Base-by-base conservation (phyloP, 2,888 invertebrate species). In the Lycocerus yunnanus region DNA sequence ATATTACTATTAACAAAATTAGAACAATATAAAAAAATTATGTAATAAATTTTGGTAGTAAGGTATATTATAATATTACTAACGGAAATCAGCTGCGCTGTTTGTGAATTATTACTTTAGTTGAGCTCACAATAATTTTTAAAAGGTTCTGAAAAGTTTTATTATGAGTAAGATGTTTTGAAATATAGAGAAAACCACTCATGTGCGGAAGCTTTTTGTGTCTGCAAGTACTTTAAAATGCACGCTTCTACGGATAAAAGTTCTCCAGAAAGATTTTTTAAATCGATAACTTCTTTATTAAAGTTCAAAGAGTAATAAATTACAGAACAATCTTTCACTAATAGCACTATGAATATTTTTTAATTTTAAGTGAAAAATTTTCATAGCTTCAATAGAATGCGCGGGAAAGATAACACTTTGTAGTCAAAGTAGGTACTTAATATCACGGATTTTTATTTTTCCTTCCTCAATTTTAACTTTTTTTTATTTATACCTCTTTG, bases 101-200 rank as follows among this genome's bases (percentile, higher is more conserved):
- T 73, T 72, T 59, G 71, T 79, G 81, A 82, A 79, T 83, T 83
- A 83, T 83, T 80, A 79, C 80, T 63, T 73, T 72, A 81, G 80
- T 80, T 81, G 74, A 73, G 73, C 72, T 78, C 74, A 79, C 78
- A 78, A 81, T 82, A 80, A 80, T 82, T 81, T 80, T 81, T 79
- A 80, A 80, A 79, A 77, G 81, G 78, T 80, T 78, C 75, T 79
- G 80, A 81, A 83, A 63, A 83, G 78, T 83, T 83, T 82, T 82
- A 82, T 82, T 81, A 82, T 81, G 82, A 81, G 80, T 80, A 80
- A 81, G 80, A 81, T 81, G 79, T 77, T 74, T 77, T 80, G 79
- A 81, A 80, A 81, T 81, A 81, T 79, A 77, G 80, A 77, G 78
- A 80, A 79, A 77, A 77, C 81, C 80, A 81, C 81, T 81, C 80